Evolutionary conservation across 2,888 invertebrate species (phyloP).

Genomic region (Acanthosepion lycidas): DNA sequence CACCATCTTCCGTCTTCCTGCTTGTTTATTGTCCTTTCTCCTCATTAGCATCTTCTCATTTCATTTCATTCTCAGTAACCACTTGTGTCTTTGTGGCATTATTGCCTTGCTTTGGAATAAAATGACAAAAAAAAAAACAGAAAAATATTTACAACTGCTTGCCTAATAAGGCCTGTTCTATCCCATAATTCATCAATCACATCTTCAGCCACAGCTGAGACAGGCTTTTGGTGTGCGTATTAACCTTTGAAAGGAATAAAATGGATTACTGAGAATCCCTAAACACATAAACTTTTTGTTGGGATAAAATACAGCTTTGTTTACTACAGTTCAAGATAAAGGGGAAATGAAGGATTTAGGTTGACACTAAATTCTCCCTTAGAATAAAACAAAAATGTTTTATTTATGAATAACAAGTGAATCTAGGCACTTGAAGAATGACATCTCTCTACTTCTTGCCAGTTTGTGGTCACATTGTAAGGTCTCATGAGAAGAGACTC

Average conservation of each 20-base stretch:
- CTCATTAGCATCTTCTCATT: too few species aligned
- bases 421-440: not conserved
- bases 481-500: not conserved
- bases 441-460: not conserved
- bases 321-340: not conserved
- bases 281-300: not conserved
- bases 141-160: too few species aligned
- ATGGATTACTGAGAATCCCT: not conserved
- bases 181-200: too few species aligned
- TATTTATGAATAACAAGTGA: slow-evolving; percentile 6
- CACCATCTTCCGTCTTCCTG: too few species aligned
- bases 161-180: too few species aligned
- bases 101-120: too few species aligned
- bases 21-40: too few species aligned
- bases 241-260: not conserved
- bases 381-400: not conserved
- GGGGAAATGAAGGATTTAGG: not conserved
- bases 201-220: not conserved
- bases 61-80: too few species aligned
- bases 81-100: too few species aligned
- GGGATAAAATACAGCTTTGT: slow-evolving; percentile 6
- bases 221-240: not conserved
- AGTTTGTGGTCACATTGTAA: not conserved
- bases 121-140: too few species aligned
- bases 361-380: not conserved